These are phyloP conservation scores for Ctenomys sociabilis DNA, from an alignment of 2,113 vertebrate species.

Conservation along the genomic window DNA sequence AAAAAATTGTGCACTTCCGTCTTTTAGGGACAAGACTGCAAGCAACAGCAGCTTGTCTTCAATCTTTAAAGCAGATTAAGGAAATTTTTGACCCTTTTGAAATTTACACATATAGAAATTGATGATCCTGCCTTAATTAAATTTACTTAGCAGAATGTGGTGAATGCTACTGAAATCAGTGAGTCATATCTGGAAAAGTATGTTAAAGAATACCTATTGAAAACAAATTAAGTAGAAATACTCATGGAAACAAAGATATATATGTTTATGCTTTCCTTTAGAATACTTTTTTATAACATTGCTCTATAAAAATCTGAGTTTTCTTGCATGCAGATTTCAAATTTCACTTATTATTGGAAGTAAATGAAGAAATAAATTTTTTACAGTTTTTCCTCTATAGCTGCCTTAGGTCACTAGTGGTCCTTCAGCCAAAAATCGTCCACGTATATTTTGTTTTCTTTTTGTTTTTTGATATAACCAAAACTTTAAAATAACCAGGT, in stretches of 20 bases:
- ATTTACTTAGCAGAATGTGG: not conserved
- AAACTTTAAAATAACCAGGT: not conserved
- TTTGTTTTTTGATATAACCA: not conserved
- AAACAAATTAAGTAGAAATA: not conserved
- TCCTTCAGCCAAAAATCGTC: not conserved
- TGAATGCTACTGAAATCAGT: not conserved
- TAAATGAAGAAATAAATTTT: not conserved
- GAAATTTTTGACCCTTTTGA: not conserved
- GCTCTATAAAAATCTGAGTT: not conserved
- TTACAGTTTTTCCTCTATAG: not conserved
- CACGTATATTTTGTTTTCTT: not conserved
- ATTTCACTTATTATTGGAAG: slow-evolving; percentile 31
- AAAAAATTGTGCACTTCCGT: not conserved
- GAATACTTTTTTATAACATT: not conserved
- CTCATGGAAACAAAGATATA: not conserved
- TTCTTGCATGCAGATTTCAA: slow-evolving; percentile 49
- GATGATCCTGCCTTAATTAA: not conserved
- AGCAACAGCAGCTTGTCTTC: not conserved
- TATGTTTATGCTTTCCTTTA: not conserved
- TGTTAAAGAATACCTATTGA: not conserved
- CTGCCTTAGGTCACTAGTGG: not conserved
- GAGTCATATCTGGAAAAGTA: not conserved
- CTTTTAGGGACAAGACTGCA: not conserved
- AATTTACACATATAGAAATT: not conserved
- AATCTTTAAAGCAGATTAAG: not conserved